These are phyloP conservation scores for Achroia grisella DNA, from an alignment of 1,140 invertebrate species.

Conservation along the genomic window DNA sequence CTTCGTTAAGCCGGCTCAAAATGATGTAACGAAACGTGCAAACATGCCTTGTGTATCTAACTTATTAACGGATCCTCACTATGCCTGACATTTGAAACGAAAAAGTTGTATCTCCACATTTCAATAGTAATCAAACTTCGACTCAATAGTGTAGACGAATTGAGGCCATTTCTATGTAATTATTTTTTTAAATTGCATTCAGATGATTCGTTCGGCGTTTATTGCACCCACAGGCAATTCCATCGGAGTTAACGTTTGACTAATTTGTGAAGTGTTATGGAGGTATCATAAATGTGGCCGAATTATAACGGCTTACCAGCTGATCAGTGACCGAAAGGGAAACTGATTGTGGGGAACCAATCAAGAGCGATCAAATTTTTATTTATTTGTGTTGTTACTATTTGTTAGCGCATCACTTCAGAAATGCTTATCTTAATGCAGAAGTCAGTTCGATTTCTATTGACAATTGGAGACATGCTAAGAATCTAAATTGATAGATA, in stretches of 20 bases:
- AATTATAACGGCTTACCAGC: constrained; percentile 40
- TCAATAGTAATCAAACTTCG: not conserved
- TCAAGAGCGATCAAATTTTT: no score
- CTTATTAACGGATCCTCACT: constrained; percentile 65
- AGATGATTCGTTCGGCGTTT: constrained; percentile 53
- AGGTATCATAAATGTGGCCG: constrained; percentile 46
- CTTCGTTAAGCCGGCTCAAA: constrained; percentile 60
- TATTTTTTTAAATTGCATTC: constrained; percentile 33
- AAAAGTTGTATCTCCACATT: constrained; percentile 21
- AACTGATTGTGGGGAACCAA: not conserved
- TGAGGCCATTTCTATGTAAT: not conserved
- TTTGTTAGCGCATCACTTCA: no score
- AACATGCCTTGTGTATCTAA: constrained; percentile 54
- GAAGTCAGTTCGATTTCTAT: no score
- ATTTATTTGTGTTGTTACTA: no score
- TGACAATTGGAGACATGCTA: no score
- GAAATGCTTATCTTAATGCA: no score
- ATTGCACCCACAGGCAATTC: constrained; percentile 66
- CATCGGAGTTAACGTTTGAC: constrained; percentile 64
- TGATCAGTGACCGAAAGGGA: constrained; percentile 23
- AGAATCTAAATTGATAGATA: no score
- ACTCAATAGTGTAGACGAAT: no score
- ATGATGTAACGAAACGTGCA: constrained; percentile 58
- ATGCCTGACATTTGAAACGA: constrained; percentile 8
- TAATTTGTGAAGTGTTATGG: constrained; percentile 68